Base-by-base conservation (phyloP, 2,797 vertebrate species). In the Tarsius wallacei region DNA sequence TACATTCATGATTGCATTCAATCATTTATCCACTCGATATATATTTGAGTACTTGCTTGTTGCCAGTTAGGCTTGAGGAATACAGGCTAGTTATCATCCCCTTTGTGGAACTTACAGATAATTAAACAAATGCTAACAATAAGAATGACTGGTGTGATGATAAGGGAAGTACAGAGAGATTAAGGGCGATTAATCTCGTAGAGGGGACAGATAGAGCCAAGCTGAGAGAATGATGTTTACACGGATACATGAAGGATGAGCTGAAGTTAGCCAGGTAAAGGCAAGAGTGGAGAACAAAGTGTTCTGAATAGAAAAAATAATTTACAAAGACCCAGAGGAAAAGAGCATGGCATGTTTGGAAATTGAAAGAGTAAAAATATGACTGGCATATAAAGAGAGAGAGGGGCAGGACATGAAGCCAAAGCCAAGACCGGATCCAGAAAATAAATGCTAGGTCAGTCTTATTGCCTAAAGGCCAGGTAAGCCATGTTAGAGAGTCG, bases 41-140 rank as follows among this genome's bases (percentile, higher is more conserved):
- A 81, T 90, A 90, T 53, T 87, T 84, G 78, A 94, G 22, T n/a
- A 22, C 28, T 71, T 93, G 36, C 57, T 73, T 71, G 81, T 73
- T 86, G 61, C 33, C 90, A 71, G 12, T 77, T 90, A 64, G 53
- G 49, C 53, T 95, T 63, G 28, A 91, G 33, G 36, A 28, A 76
- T 70, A 55, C 28, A 96, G 71, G 42, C 24, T 78, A 83, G 76
- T 73, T 28, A 33, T 36, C 36, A 73, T 53, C 91, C 21, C 31
- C 7, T 88, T 85, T 93, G 61, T 77, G 59, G 51, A 87, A 92
- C 26, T 82, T 82, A 57, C 15, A 88, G 49, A 63, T 59, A 89
- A 95, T 86, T 87, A 80, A 95, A 87, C 77, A 93, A 92, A 16
- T 57, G 53, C 36, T 51, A 94, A 63, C 24, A 89, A 16, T 78